phyloP scores from a whole-genome alignment of 2,888 invertebrate species.

The Xestobium rufovillosum region DNA sequence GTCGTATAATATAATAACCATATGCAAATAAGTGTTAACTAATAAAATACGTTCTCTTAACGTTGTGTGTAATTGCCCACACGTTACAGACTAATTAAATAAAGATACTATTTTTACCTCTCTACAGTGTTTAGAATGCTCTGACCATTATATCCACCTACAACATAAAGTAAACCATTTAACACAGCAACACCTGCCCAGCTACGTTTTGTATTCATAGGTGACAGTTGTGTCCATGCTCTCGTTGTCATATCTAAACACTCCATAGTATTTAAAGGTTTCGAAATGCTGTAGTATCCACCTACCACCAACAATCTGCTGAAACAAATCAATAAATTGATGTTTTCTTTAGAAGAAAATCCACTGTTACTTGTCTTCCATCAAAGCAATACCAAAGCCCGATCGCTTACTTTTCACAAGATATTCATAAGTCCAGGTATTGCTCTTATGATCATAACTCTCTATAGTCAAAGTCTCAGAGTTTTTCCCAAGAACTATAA shows the following conservation, averaged over 20 bases:
- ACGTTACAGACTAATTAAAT: too few relatives aligned
- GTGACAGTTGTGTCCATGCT: conserved; percentile 71
- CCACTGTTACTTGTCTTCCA: conserved; percentile 59
- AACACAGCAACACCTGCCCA: conserved; percentile 73
- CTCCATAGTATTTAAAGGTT: conserved; percentile 89
- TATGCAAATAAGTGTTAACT: too few relatives aligned
- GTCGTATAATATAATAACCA: too few relatives aligned
- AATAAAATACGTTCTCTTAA: too few relatives aligned
- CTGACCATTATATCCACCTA: conserved; percentile 95
- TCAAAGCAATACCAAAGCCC: conserved; percentile 86
- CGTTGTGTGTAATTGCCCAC: too few relatives aligned
- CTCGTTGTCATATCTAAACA: conserved; percentile 77
- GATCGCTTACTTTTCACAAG: conserved; percentile 73
- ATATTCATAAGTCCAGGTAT: conserved; percentile 69
- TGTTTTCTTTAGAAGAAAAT: too few relatives aligned
- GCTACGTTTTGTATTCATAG: conserved; percentile 86
- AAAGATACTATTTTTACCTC: conserved; percentile 39
- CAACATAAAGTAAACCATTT: conserved; percentile 82
- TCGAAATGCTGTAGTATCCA: conserved; percentile 86
- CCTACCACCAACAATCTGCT: conserved; percentile 72
- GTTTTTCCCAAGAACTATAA: conserved; percentile 80
- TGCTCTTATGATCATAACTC: conserved; percentile 75
- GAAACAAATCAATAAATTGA: too few relatives aligned
- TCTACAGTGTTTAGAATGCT: conserved; percentile 91
- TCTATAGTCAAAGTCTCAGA: conserved; percentile 90